A percentile compares a stretch with the other conserved stretches of the same genome.
Conservation (phyloP, 2,113 vertebrate species). For the Coptodon bakossiorum region DNA sequence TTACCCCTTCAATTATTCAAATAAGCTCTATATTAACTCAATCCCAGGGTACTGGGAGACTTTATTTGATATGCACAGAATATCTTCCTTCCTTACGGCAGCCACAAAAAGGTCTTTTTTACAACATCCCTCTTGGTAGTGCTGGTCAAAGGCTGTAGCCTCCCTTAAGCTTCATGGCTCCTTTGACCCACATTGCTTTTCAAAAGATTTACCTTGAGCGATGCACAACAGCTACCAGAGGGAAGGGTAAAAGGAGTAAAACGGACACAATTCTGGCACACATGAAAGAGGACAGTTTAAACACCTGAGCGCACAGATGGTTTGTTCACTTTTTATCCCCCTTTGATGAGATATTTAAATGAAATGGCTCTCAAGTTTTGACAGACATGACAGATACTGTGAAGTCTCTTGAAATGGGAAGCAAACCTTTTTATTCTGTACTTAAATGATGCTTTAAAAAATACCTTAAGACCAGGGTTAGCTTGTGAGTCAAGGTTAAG, state of each 20-base stretch:
- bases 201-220: constrained; percentile 26
- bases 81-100: background rate
- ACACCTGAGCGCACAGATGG: background rate
- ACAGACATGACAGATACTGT: background rate
- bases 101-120: constrained; percentile 11
- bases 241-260: background rate
- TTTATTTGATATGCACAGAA: constrained; percentile 36
- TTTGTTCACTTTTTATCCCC: background rate
- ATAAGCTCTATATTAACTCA: constrained; percentile 31
- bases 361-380: background rate
- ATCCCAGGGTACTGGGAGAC: background rate
- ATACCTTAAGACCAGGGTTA: background rate
- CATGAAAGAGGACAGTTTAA: background rate
- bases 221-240: background rate
- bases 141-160: constrained; percentile 29
- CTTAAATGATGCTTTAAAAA: background rate
- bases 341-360: background rate
- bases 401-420: background rate
- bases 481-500: background rate
- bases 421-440: background rate
- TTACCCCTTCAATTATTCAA: constrained; percentile 55
- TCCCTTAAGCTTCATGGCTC: background rate
- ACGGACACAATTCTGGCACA: background rate
- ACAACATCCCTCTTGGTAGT: background rate
- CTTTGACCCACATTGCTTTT: constrained; percentile 44